phyloP scores from a whole-genome alignment of 2,797 vertebrate genomes.

The Synaphobranchus kaupii region DNA sequence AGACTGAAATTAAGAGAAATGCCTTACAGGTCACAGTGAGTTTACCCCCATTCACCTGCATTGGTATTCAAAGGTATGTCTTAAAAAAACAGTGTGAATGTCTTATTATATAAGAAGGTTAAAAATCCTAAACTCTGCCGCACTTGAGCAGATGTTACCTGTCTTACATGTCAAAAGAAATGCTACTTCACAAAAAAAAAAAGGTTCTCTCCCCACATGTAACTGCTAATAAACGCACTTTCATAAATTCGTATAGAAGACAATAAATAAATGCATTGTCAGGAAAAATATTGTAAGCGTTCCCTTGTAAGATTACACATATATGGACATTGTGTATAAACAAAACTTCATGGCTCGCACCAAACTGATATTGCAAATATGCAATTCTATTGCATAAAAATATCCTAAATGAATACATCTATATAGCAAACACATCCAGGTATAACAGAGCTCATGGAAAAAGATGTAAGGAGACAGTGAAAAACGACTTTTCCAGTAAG shows the following conservation, averaged over 20 bases:
- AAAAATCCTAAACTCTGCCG: background rate
- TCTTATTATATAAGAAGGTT: background rate
- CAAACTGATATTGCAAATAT: background rate
- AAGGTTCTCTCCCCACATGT: too few relatives aligned
- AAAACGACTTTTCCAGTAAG: background rate
- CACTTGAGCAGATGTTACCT: background rate
- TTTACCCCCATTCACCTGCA: background rate
- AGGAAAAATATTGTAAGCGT: too few relatives aligned
- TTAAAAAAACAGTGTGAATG: background rate
- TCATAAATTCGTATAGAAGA: too few relatives aligned
- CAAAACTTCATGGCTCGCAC: too few relatives aligned
- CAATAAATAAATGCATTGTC: too few relatives aligned
- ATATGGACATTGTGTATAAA: too few relatives aligned
- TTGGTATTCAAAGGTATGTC: background rate
- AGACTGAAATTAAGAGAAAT: slow-evolving; percentile 63
- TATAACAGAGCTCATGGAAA: background rate
- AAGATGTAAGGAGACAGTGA: background rate
- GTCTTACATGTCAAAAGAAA: too few relatives aligned
- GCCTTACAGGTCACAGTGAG: background rate
- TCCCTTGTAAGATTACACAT: too few relatives aligned
- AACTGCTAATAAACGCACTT: too few relatives aligned
- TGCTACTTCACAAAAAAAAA: too few relatives aligned
- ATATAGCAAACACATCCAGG: too few relatives aligned
- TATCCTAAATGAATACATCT: background rate
- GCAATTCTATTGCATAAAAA: background rate